phyloP scores from a whole-genome alignment of 2,113 vertebrate species.

The Asarcornis scutulata region DNA sequence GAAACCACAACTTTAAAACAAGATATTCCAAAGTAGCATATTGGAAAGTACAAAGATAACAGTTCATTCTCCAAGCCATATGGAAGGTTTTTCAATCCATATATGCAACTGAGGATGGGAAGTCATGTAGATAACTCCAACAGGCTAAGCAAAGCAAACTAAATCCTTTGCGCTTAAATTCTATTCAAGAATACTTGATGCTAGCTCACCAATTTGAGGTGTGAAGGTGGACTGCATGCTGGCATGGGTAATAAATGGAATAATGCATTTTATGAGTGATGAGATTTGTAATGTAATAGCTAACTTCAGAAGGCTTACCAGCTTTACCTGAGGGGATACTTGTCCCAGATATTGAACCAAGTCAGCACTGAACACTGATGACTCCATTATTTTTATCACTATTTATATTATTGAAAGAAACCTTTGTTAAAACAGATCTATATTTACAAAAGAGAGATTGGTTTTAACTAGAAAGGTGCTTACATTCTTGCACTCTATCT shows the following conservation, averaged over 20 bases:
- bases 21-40: slow-evolving; percentile 28
- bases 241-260: slow-evolving; percentile 52
- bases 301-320: slow-evolving; percentile 12
- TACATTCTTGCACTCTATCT: neutral
- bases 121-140: neutral
- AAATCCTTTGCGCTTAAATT: slow-evolving; percentile 46
- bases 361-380: neutral
- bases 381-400: slow-evolving; percentile 45
- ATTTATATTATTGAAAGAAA: slow-evolving; percentile 37
- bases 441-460: neutral
- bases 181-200: slow-evolving; percentile 18
- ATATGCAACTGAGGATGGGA: neutral
- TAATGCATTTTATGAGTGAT: slow-evolving; percentile 24
- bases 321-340: slow-evolving; percentile 46
- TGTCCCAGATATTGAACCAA: slow-evolving; percentile 47
- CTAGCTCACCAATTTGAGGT: neutral
- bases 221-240: slow-evolving; percentile 36
- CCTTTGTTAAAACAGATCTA: slow-evolving; percentile 16
- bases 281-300: slow-evolving; percentile 58
- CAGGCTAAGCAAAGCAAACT: slow-evolving; percentile 45
- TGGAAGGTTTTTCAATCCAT: slow-evolving; percentile 42
- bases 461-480: neutral
- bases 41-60: slow-evolving; percentile 50
- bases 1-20: neutral
- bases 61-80: slow-evolving; percentile 57